A percentile compares a stretch with the other conserved stretches of the same genome.
phyloP scores from a whole-genome alignment of 2,888 invertebrate genomes.

The Tenodera sinensis region DNA sequence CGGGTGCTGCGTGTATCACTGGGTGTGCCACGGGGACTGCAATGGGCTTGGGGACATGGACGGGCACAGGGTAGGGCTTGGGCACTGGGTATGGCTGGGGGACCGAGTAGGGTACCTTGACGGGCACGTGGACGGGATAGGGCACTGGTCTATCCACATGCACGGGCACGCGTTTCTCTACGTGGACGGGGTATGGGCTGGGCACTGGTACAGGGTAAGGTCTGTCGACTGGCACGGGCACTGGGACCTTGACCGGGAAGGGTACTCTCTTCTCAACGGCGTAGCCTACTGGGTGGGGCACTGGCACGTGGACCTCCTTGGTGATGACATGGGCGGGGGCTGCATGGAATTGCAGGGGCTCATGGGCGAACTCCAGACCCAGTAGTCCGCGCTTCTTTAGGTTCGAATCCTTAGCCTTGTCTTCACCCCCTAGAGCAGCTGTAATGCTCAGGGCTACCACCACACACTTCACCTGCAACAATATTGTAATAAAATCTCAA shows the following conservation, averaged over 20 bases:
- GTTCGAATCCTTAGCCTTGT: neutral
- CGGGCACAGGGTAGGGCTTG: constrained; percentile 34
- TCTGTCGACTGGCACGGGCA: constrained; percentile 47
- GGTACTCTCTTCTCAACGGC: constrained; percentile 40
- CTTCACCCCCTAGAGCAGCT: neutral
- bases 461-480: neutral
- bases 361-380: neutral
- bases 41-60: neutral
- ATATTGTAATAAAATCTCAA: no score
- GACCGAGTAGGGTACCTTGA: constrained; percentile 52
- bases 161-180: constrained; percentile 42
- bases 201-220: constrained; percentile 51
- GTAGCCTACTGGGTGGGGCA: constrained; percentile 44
- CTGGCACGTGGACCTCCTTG: constrained; percentile 18
- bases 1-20: neutral
- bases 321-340: neutral
- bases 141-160: constrained; percentile 41
- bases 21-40: neutral
- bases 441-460: neutral
- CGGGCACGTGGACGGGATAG: constrained; percentile 47
- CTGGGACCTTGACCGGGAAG: constrained; percentile 48
- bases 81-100: constrained; percentile 51
- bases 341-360: neutral
- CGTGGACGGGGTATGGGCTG: constrained; percentile 41
- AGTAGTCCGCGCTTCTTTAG: neutral